Evolutionary conservation across 2,888 invertebrate species (phyloP), one percentile per base, ranked within the genome.

Genomic region (Rhaphigaster nebulosa): DNA sequence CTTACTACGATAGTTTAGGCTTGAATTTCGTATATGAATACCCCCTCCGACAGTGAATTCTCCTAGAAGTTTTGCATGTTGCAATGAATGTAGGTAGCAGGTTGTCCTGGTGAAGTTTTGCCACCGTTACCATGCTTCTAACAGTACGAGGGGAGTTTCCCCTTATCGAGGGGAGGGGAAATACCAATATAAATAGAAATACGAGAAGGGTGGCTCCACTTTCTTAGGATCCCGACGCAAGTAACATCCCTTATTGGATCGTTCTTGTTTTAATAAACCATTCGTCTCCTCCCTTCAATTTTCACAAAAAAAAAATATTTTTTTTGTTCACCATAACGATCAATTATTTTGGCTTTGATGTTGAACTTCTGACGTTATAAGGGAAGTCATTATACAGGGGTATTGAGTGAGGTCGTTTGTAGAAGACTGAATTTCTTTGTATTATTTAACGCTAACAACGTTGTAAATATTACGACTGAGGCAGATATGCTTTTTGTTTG

Each of bases 101-200:
- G 70, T 76, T 38, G 70, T 38, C 23, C 20, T 38, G 23, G 6
- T 13, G 13, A 29, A 0, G 29, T 65, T 65, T 29, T 3, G 29
- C 29, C 29, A 29, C 65, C 0, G 60, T 60, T n/a, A n/a, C 60
- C 60, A 60, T n/a, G 65, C 29, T 65, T 0, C 65, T 10, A 34
- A 29, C 29, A 38, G 34, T 20, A 76, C 38, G 70, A 76, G 70
- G 70, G 70, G 70, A 8, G 20, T 34, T 76, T 38, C 70, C 70
- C 70, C 70, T 76, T 20, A 1, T 0, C 1, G 38, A n/a, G 10
- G 70, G 34, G 8, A 20, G 70, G 20, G 70, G 29, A 76, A 38
- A 76, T 20, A 29, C 34, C 70, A 76, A 76, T 76, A 76, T 76
- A 76, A 76, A 76, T 76, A 76, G 70, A 76, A 76, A 76, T 38